Base-by-base conservation (phyloP, 2,797 vertebrate genomes). In the Streptopelia turtur region DNA sequence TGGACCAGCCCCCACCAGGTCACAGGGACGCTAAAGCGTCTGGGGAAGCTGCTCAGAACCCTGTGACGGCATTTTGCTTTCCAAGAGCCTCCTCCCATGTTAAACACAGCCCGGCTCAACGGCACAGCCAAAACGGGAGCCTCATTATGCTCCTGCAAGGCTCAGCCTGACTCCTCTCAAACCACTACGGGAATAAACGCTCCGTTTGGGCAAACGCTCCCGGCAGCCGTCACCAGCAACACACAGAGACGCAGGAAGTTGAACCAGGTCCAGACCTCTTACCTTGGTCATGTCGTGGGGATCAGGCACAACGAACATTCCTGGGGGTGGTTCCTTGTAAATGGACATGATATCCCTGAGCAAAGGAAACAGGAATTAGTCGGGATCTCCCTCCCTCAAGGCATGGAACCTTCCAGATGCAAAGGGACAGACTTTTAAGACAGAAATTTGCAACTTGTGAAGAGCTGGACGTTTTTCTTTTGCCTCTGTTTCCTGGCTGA, bases 201-300 rank as follows among this genome's bases (percentile, higher is more conserved):
- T 47, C 37, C 33, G 5, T 1, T 14, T 3, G 27, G 91, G 66
- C 57, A 79, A 35, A 39, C 8, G 25, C 66, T 55, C 16, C 20
- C 11, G 55, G 77, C 56, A 78, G 53, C 53, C 52, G 57, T 1
- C 65, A 47, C 21, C 15, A 92, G 68, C 45, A 68, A 43, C 30
- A 27, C 1, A 27, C 6, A 64, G 79, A 47, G 60, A n/a, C 35
- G 18, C 4, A 1, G 33, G 17, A 47, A 82, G 71, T 3, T 65
- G 77, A 83, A 53, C 31, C 52, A 74, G 69, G n/a, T 63, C 74
- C 77, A 65, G 77, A 52, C 43, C 33, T 86, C 95, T 89, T 98
- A 99, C 99, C 99, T 99, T 99, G 88, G 99, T 99, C 99, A 99
- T 99, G 97, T 99, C 99, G 39, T 99, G 99, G 83, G 99, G 99